Evolutionary conservation across 2,797 vertebrate species (phyloP).

Genomic region (Liparis tanakae): DNA sequence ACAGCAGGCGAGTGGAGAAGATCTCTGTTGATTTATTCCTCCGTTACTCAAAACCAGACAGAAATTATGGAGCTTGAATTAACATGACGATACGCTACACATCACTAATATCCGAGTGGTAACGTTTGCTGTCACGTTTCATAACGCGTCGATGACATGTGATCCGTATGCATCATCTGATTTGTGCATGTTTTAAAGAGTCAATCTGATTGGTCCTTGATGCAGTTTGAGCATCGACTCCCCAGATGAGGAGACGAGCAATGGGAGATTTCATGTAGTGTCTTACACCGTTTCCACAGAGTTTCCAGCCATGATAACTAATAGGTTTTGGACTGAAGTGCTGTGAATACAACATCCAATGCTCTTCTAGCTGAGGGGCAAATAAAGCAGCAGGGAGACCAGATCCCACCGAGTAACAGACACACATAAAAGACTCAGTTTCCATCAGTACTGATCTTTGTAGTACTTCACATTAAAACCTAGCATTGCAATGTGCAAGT

Average conservation of each 20-base stretch:
- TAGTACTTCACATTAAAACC: conserved; percentile 56
- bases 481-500: conserved; percentile 34
- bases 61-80: conserved; percentile 17
- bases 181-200: conserved; percentile 1
- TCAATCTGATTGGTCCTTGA: conserved; percentile 12
- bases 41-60: conserved; percentile 35
- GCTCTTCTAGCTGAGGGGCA: background rate
- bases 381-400: conserved; percentile 36
- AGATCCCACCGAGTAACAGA: conserved; percentile 37
- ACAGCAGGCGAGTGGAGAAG: background rate
- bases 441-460: conserved; percentile 21
- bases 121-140: conserved; percentile 15
- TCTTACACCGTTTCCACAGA: conserved; percentile 15
- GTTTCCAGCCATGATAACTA: background rate
- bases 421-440: conserved; percentile 21
- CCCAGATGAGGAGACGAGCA: background rate
- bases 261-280: conserved; percentile 10
- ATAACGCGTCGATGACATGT: background rate
- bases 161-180: background rate
- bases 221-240: conserved; percentile 2
- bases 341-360: conserved; percentile 14
- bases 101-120: background rate
- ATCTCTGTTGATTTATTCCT: conserved; percentile 38
- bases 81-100: conserved; percentile 11
- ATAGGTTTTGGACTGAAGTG: conserved; percentile 9